Evolutionary conservation across 1,140 invertebrate genomes (phyloP), one percentile per base, ranked within the genome.

Genomic region (Zaprionus davidi): DNA sequence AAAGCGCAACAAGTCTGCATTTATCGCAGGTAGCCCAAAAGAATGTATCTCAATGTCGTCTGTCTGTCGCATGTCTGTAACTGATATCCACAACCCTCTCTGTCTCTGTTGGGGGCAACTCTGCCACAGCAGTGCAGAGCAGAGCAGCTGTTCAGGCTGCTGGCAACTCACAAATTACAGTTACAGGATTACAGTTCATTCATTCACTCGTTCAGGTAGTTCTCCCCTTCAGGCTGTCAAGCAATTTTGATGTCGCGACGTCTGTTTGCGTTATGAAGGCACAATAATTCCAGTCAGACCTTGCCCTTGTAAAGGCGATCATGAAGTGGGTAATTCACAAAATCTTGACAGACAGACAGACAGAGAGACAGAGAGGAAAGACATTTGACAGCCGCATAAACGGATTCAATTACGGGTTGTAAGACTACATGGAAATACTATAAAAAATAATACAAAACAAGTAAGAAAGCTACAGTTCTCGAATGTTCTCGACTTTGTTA

Each of bases 1-100:
- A 86, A 86, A 86, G 83, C 85, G 75, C 83, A 84, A 88, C 78
- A 88, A 88, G 84, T 88, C 82, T 83, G 68, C 17, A 58, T 80
- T 84, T 60, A 79, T 76, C 78, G 78, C 84, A 82, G 73, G 76
- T 77, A 67, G 34, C 44, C 34, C 36, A 65, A 69, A 65, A 75
- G 4, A 73, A 69, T 63, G 71, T 78, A 81, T 76, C 76, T 82
- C 57, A 63, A 49, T 73, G 69, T 64, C 71, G 38, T 56, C 41
- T 46, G 34, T 24, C 34, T 34, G 28, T 22, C 38, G 38, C 15
- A 15, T 63, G 72, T 77, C 59, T 72, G 85, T 84, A 81, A 85
- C 74, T 74, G 78, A 81, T 90, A 88, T 73, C 58, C 69, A 87
- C 36, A 38, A 38, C 28, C 7, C 36, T 5, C 36, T 13, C 36